Conservation (phyloP, 2,888 invertebrate genomes). For the Eucriotettix oculatus region DNA sequence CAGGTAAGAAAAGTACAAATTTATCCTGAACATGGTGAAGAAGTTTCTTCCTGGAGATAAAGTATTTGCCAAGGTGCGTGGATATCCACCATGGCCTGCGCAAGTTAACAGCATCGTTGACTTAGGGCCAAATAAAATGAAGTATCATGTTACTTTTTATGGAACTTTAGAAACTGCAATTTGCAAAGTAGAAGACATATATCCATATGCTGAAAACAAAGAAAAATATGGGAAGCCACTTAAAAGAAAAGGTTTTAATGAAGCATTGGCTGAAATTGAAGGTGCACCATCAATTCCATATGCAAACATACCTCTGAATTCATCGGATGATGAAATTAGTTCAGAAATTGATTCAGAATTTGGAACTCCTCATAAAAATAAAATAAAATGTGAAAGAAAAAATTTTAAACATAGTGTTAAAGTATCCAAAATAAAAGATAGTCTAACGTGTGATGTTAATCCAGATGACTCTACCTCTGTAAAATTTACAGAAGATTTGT, state of each 20-base stretch:
- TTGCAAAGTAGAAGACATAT: conserved; percentile 71
- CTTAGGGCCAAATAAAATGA: conserved; percentile 43
- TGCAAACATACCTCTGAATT: no score
- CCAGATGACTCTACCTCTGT: no score
- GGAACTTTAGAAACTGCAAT: conserved; percentile 83
- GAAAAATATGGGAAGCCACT: conserved; percentile 60
- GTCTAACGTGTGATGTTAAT: no score
- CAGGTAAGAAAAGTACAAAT: no score
- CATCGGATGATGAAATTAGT: no score
- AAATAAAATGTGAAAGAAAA: no score
- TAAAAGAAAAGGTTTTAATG: conserved; percentile 69
- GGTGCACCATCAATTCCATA: conserved; percentile 20
- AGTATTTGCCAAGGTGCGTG: conserved; percentile 93
- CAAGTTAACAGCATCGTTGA: conserved; percentile 26
- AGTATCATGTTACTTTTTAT: conserved; percentile 80
- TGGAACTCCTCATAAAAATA: no score
- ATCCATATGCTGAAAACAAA: conserved; percentile 64
- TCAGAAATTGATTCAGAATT: no score
- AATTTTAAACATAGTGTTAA: no score
- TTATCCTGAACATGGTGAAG: conserved; percentile 22
- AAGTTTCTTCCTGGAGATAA: conserved; percentile 56
- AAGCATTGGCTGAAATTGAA: conserved; percentile 78
- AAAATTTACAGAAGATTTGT: no score
- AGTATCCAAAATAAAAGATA: no score
- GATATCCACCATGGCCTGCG: conserved; percentile 95